Evolutionary conservation across 2,797 vertebrate species (phyloP).

Genomic region (Enteromius trimaculatus): DNA sequence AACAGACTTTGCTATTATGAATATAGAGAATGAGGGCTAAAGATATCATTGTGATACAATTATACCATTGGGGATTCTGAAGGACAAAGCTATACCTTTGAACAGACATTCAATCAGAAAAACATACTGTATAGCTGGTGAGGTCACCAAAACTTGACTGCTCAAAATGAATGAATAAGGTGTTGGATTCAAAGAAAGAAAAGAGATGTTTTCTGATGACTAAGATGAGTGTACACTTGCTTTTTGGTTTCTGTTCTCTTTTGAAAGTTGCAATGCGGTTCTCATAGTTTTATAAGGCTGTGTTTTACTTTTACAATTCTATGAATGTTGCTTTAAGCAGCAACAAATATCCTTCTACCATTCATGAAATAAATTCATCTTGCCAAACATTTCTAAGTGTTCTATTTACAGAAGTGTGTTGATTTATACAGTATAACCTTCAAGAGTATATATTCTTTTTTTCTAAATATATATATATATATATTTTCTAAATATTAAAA

Average conservation of each 20-base stretch:
- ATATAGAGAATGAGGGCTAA: background rate
- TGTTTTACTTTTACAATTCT: constrained; percentile 19
- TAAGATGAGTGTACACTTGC: constrained; percentile 19
- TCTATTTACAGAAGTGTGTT: background rate
- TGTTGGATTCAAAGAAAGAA: background rate
- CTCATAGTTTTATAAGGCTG: constrained; percentile 22
- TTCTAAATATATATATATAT: too few relatives aligned
- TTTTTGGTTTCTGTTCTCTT: constrained; percentile 32
- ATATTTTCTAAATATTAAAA: too few relatives aligned
- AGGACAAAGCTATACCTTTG: constrained; percentile 38
- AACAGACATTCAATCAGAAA: constrained; percentile 40
- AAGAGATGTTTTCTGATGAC: background rate
- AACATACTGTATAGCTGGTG: constrained; percentile 5
- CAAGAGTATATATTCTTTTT: too few relatives aligned
- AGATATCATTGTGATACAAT: constrained; percentile 41
- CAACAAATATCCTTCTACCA: constrained; percentile 15
- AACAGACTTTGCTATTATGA: constrained; percentile 41
- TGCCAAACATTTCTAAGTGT: background rate
- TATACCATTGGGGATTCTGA: constrained; percentile 11
- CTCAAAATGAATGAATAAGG: background rate
- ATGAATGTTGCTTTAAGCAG: constrained; percentile 18
- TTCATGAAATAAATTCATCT: constrained; percentile 12
- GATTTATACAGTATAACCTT: too few relatives aligned
- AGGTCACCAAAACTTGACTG: too few relatives aligned
- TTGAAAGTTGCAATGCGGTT: constrained; percentile 19